phyloP scores from a whole-genome alignment of 2,797 vertebrate species.

The Phoxinus dragarum region DNA sequence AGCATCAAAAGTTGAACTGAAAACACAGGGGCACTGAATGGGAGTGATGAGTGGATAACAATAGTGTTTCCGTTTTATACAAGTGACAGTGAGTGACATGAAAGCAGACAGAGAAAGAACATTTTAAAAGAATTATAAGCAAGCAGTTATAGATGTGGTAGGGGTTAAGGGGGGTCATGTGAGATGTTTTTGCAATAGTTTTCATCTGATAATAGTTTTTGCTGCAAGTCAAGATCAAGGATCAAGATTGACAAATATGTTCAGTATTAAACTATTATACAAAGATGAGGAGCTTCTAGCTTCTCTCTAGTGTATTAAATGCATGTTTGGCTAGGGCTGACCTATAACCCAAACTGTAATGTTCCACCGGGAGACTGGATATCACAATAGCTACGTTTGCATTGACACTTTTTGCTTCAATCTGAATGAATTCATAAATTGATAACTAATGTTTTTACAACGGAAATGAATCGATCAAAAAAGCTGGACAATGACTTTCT shows the following conservation, averaged over 20 bases:
- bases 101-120: neutral
- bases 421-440: too few species aligned
- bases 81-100: neutral
- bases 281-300: neutral
- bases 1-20: neutral
- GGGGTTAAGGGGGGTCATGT: neutral
- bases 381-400: neutral
- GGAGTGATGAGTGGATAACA: neutral
- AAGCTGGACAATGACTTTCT: too few species aligned
- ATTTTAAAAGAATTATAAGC: neutral
- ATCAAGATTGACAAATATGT: conserved; percentile 16
- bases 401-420: too few species aligned
- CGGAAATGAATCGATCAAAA: too few species aligned
- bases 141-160: neutral
- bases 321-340: neutral
- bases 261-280: conserved; percentile 33
- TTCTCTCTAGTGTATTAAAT: neutral
- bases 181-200: conserved; percentile 48
- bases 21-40: neutral
- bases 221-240: conserved; percentile 37
- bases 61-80: neutral
- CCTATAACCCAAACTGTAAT: neutral
- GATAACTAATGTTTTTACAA: too few species aligned
- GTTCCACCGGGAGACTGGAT: neutral
- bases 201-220: conserved; percentile 42